Percentiles rank a stretch among this genome's conserved stretches.
Conservation (phyloP, 1,140 invertebrate genomes). For the Rhynchophorus ferrugineus region DNA sequence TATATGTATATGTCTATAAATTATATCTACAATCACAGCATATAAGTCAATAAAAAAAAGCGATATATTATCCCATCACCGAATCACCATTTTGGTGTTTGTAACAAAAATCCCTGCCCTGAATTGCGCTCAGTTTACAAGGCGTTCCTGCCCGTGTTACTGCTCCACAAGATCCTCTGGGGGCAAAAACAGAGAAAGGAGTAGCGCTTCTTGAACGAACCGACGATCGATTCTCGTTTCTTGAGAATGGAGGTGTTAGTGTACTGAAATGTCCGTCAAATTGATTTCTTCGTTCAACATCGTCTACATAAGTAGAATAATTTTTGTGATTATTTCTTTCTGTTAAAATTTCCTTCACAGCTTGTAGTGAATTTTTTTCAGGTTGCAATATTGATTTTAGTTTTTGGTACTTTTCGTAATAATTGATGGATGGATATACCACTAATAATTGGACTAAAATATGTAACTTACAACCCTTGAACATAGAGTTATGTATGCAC, state of each 20-base stretch:
- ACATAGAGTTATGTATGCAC: neutral
- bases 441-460: neutral
- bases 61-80: constrained; percentile 23
- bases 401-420: no score
- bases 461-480: neutral
- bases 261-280: no score
- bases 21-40: no score
- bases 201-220: constrained; percentile 29
- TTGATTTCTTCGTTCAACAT: no score
- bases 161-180: constrained; percentile 28
- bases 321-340: no score
- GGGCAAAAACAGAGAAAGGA: constrained; percentile 23
- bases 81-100: constrained; percentile 34
- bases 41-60: neutral
- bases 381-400: no score
- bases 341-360: no score
- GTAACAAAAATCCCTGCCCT: constrained; percentile 34
- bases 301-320: no score
- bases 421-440: neutral
- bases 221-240: constrained; percentile 24
- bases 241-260: constrained; percentile 23
- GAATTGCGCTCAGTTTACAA: constrained; percentile 30
- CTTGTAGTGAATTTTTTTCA: no score
- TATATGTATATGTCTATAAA: no score
- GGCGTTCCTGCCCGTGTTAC: constrained; percentile 35